Conservation (phyloP, 2,797 vertebrate genomes). For the Choloepus didactylus region DNA sequence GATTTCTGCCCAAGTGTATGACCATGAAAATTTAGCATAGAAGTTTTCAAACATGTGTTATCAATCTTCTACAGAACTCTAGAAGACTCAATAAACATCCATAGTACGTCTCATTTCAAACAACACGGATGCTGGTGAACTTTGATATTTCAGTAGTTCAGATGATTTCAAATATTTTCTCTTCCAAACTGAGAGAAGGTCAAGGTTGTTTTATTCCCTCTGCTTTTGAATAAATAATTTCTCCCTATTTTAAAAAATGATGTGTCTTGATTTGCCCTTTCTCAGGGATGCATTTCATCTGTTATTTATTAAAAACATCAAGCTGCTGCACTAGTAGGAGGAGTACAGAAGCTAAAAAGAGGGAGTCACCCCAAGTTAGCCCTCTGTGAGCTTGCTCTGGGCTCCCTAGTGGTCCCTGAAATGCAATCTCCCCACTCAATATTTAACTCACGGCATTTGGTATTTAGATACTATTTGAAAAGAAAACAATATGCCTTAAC, state of each 20-base stretch:
- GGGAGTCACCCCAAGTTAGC: not conserved
- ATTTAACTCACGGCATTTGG: not conserved
- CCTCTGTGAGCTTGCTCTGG: not conserved
- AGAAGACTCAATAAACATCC: slow-evolving; percentile 58
- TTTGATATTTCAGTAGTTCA: slow-evolving; percentile 50
- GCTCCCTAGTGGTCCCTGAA: not conserved
- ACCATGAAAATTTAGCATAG: slow-evolving; percentile 58
- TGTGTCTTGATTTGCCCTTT: not conserved
- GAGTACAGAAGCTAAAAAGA: not conserved
- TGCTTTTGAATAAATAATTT: slow-evolving; percentile 55
- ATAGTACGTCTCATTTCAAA: slow-evolving; percentile 51
- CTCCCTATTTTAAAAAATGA: not conserved
- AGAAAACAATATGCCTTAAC: not conserved
- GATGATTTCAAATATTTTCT: slow-evolving; percentile 62
- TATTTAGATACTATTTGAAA: not conserved
- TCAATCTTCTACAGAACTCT: slow-evolving; percentile 54
- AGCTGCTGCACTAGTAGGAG: not conserved
- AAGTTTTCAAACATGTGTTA: slow-evolving; percentile 65
- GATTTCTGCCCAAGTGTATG: slow-evolving; percentile 52
- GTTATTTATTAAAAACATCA: not conserved
- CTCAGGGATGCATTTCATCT: not conserved
- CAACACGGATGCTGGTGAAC: slow-evolving; percentile 2
- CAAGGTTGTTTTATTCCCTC: slow-evolving; percentile 27
- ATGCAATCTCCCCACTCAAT: not conserved
- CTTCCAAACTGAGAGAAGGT: not conserved